Evolutionary conservation across 2,888 invertebrate species (phyloP).

Genomic region (Yponomeuta cagnagella): DNA sequence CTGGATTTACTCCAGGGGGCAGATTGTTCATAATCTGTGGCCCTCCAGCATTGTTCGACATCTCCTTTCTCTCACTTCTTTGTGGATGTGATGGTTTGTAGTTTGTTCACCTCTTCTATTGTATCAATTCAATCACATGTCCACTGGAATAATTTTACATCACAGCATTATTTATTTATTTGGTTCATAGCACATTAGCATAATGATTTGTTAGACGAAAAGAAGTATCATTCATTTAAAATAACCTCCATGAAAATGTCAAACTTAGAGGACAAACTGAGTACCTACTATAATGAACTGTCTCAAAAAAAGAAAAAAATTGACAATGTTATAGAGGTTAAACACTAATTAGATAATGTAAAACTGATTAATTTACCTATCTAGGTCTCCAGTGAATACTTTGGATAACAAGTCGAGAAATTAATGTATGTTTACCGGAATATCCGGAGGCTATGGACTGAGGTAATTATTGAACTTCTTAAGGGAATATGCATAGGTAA

Average conservation of each 20-base stretch:
- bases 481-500: neutral
- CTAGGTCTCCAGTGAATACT: neutral
- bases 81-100: neutral
- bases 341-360: neutral
- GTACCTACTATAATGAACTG: neutral
- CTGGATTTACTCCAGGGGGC: constrained; percentile 67
- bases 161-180: neutral
- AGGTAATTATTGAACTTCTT: neutral
- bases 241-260: constrained; percentile 29
- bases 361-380: neutral
- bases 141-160: neutral
- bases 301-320: neutral
- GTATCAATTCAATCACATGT: neutral
- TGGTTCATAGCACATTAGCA: neutral
- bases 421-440: neutral
- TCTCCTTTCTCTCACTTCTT: constrained; percentile 17
- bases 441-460: neutral
- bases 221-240: neutral
- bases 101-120: neutral
- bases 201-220: neutral
- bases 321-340: neutral
- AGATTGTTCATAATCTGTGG: constrained; percentile 58
- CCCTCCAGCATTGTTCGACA: constrained; percentile 40
- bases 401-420: neutral
- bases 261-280: constrained; percentile 41